Base-by-base conservation (phyloP, 1,140 invertebrate genomes). In the Orius insidiosus region DNA sequence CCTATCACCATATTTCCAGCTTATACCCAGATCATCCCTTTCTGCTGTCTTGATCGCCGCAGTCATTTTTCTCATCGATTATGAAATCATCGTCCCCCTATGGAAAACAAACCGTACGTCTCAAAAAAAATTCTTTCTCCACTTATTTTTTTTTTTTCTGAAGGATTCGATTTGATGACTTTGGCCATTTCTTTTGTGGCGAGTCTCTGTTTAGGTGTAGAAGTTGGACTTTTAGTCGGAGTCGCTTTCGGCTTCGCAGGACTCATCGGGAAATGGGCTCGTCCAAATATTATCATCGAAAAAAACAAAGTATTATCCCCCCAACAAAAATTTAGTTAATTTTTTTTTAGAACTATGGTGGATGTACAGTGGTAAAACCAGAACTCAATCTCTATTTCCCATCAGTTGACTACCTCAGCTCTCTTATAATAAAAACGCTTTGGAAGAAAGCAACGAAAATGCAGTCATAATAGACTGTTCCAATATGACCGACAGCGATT, bases 31-130 rank as follows among this genome's bases (percentile, higher is more conserved):
- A 54, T 64, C 76, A 0, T 68, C 71, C 1, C 56, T 81, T 10
- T 63, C 75, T 4, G 71, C 77, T 1, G 70, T 82, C 2, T 68
- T 81, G 13, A 79, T 83, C 44, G 69, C 67, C 50, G 78, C 79
- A 3, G 77, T 83, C 1, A 58, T 77, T 8, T 78, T 76, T 55
- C 70, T 83, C 63, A 65, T 82, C 1, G 76, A 81, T 52, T 62
- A 68, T 46, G 59, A 69, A 49, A 70, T 76, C 18, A 53, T 77
- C 8, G 58, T 58, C 34, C 58, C 67, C 1, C 66, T 82, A 24
- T 82, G 78, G 78, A 69, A 58, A 67, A 53, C 74, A 33, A 10
- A 2, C 9, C 2, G 3, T 5, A 44, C 3, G 2, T n/a, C 13
- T 32, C 16, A 35, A 41, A 6, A 2, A 11, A 7, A 46, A n/a